Percentiles rank a stretch among this genome's conserved stretches.
Conservation (phyloP, 2,797 vertebrate species). For the Leucoraja ocellata region DNA sequence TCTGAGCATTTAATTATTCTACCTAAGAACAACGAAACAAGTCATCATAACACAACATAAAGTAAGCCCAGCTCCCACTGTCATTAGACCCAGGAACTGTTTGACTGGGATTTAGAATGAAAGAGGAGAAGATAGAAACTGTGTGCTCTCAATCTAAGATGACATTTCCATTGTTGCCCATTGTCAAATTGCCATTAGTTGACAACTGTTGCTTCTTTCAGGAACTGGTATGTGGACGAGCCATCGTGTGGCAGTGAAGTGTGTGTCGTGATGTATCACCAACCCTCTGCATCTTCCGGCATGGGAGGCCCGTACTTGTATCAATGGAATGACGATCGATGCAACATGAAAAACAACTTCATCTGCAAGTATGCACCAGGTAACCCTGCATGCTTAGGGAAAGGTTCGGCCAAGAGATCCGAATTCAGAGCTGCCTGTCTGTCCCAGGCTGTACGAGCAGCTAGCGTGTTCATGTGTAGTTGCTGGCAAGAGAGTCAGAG, state of each 20-base stretch:
- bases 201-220: conserved; percentile 45
- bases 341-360: conserved; percentile 89
- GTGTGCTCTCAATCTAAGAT: too few relatives aligned
- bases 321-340: conserved; percentile 85
- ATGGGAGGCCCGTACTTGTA: conserved; percentile 72
- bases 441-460: too few relatives aligned
- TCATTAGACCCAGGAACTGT: not conserved
- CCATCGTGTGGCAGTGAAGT: conserved; percentile 82
- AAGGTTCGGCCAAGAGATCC: too few relatives aligned
- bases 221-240: conserved; percentile 88
- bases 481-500: too few relatives aligned
- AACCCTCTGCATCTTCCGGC: conserved; percentile 64
- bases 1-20: not conserved
- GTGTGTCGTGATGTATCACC: conserved; percentile 84
- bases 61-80: not conserved
- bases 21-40: not conserved
- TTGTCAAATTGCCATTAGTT: not conserved
- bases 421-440: not conserved
- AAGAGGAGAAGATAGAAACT: too few relatives aligned
- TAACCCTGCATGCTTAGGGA: conserved; percentile 47
- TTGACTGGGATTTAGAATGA: not conserved
- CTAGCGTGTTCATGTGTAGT: too few relatives aligned
- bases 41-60: not conserved
- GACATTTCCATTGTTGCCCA: not conserved
- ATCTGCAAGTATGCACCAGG: conserved; percentile 89